Evolutionary conservation across 2,113 vertebrate genomes (phyloP), one percentile per base, ranked within the genome.

Genomic region (Microtus ochrogaster): DNA sequence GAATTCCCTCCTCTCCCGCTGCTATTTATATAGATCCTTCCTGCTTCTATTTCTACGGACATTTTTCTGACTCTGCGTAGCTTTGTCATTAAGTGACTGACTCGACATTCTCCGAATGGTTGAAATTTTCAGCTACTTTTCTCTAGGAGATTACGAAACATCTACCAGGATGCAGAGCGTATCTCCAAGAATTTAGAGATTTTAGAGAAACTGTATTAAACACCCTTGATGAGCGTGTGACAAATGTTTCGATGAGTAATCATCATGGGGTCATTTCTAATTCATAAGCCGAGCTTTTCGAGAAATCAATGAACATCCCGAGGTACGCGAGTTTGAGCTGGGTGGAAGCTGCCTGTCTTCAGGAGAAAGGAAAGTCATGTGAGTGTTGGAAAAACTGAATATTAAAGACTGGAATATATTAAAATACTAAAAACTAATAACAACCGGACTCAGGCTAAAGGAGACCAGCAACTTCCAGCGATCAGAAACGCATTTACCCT

Each of bases 31-130:
- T 92, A 96, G 94, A 86, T 61, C 55, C 65, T 44, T 94, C 77
- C 88, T 89, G 68, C 47, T 94, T 94, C 96, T 97, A 97, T 95
- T 96, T 97, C 93, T 72, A 97, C 44, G 28, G 41, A 82, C 87
- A 74, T 97, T 85, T 95, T 97, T 96, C 93, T 96, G 88, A 97
- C 84, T 96, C 63, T 74, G 77, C 89, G 93, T 82, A 90, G 95
- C 93, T 97, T 76, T 97, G 91, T 58, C 94, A 87, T 74, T 96
- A 91, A 95, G 66, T 92, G 93, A 83, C 52, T 95, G 93, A 97
- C 79, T 98, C 94, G 93, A 97, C 95, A 97, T 98, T 97, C 96
- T 44, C 90, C 66, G 94, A 90, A 96, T 96, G 90, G 93, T 96
- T 97, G 92, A 97, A 95, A 96, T 98, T 93, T 93, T 88, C 72